Evolutionary conservation across 1,140 invertebrate species (phyloP).

Genomic region (Sarcophaga bullata): DNA sequence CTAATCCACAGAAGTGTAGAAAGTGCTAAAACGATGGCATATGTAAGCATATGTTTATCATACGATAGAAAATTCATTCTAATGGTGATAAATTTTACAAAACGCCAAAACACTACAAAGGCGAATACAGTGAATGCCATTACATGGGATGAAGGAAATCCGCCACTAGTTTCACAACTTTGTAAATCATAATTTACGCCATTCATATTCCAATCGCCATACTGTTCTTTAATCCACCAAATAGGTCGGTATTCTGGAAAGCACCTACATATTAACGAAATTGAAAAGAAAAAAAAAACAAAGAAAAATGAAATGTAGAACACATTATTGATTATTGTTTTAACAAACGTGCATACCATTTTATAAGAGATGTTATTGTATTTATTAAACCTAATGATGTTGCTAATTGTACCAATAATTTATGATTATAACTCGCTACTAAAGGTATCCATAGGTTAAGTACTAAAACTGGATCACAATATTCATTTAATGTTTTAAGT

Average conservation of each 20-base stretch:
- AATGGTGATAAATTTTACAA: constrained; percentile 36
- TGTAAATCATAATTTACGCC: constrained; percentile 46
- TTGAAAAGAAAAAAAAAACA: too few species aligned
- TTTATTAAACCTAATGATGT: constrained; percentile 49
- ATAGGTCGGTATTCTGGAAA: constrained; percentile 54
- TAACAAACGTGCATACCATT: constrained; percentile 51
- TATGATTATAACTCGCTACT: constrained; percentile 51
- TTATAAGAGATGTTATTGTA: constrained; percentile 51
- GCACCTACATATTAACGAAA: constrained; percentile 47
- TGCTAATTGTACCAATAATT: constrained; percentile 50
- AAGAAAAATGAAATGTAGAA: neutral
- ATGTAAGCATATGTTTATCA: constrained; percentile 25
- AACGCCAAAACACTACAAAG: constrained; percentile 45
- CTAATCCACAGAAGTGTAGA: constrained; percentile 54
- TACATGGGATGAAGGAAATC: constrained; percentile 55
- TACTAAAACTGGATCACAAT: constrained; percentile 48
- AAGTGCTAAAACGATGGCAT: neutral
- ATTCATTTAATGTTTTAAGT: constrained; percentile 9
- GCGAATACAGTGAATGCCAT: constrained; percentile 50
- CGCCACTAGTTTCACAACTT: constrained; percentile 58
- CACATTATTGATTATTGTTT: neutral
- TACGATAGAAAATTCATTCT: neutral
- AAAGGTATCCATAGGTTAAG: constrained; percentile 54
- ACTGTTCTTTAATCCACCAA: constrained; percentile 56
- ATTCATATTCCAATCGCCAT: constrained; percentile 38